Base-by-base conservation (phyloP, 2,888 invertebrate species). In the Ischnura elegans region DNA sequence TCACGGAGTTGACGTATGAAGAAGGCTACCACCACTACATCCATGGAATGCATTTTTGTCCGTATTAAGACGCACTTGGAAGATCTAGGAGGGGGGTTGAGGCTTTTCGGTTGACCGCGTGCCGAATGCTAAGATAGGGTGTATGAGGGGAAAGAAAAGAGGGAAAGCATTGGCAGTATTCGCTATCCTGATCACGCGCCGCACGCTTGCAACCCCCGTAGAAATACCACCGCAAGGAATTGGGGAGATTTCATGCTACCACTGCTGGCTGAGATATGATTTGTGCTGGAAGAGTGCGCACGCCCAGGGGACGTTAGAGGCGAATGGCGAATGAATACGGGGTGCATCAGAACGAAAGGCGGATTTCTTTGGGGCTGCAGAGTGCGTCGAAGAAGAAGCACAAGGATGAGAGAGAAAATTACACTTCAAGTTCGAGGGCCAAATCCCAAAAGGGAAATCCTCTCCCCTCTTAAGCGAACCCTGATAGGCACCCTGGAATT, bases 361-460 rank as follows among this genome's bases (percentile, higher is more conserved):
- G 13, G 29, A 10, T 36, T 76, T 76, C 29, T 4, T 61, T n/a
- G 8, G 61, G 29, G 76, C 16, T 76, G 6, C 76, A 10, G 36
- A 36, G 76, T 29, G 76, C 0, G 76, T 29, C 0, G 2, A 10
- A 36, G 25, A 76, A 29, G 13, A 76, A 29, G 0, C 16, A 36
- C 76, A 13, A 76, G 76, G 36, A 76, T 8, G 76, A 16, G 76
- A 36, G 76, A 76, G 76, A 76, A 76, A 76, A 76, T 76, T 76
- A 36, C 76, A 76, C 8, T 61, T 13, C n/a, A n/a, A n/a, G n/a
- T 10, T 29, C 36, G 36, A 76, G 76, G 76, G 76, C 29, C 5
- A 36, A 76, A 76, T 36, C 76, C 76, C 36, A 36, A 36, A 76
- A n/a, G 13, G 76, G 13, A 36, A 76, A 36, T 13, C 25, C 16